Base-by-base conservation (phyloP, 2,888 invertebrate genomes). In the Spisula solida region DNA sequence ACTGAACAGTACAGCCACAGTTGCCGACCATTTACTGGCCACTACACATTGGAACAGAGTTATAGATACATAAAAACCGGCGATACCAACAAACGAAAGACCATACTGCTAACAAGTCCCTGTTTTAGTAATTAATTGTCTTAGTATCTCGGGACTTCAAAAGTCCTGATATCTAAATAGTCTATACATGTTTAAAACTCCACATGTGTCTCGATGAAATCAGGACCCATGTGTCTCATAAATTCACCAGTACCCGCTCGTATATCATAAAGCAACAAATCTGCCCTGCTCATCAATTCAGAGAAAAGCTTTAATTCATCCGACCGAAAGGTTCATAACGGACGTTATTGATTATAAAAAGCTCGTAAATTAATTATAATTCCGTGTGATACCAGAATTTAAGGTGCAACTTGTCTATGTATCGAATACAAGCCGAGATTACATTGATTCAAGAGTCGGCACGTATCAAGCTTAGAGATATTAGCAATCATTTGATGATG, bases 331-430 rank as follows among this genome's bases (percentile, higher is more conserved):
- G 85, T 85, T 85, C 79, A 85, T 25, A 55, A 31, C 8, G 85
- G 41, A 51, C 85, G 29, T 78, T 85, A 85, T 85, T 79, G 85
- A 85, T 85, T 60, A 75, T 79, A 12, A 81, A 86, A 70, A 20
- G 10, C 81, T 86, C 88, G 86, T 89, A 89, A 89, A 89, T 89
- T 86, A 89, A 89, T 89, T 89, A 89, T 89, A 86, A 89, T 70
- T 66, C 82, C 55, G 60, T 86, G 82, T 85, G 80, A 82, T 86
- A 86, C 70, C 82, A 34, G 70, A 82, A 75, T 51, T 85, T 79
- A 85, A 79, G 85, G 79, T 79, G 78, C 25, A 29, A 75, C 56
- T 34, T n/a, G 56, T 56, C 78, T 79, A 55, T 55, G 41, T 29
- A 79, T 79, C 41, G 79, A 47, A 56, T 55, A 29, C 47, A 25